A percentile compares a stretch with the other conserved stretches of the same genome.
Conservation (phyloP, 2,888 invertebrate genomes). For the Lymantria dispar region DNA sequence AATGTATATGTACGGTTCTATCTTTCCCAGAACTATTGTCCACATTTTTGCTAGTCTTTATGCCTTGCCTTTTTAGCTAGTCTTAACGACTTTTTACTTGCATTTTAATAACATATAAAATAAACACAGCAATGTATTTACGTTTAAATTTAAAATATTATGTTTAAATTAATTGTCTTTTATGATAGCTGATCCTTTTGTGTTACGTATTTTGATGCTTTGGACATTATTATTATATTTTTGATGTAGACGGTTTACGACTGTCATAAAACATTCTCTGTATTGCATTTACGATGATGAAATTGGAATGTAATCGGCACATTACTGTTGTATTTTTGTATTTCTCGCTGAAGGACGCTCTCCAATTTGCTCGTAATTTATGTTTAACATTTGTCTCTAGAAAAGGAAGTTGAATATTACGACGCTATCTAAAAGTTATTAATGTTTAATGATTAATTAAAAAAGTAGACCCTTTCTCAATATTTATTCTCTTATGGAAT, state of each 20-base stretch:
- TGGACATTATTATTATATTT: background rate
- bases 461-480: too few species aligned
- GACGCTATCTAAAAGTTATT: too few species aligned
- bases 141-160: background rate
- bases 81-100: too few species aligned
- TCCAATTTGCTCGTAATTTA: background rate
- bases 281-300: background rate
- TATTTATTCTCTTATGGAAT: too few species aligned
- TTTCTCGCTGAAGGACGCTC: background rate
- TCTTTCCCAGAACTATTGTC: too few species aligned
- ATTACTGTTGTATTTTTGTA: background rate
- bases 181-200: background rate
- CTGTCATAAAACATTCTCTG: background rate
- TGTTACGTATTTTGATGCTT: background rate
- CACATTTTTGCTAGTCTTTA: too few species aligned
- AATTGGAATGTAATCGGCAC: background rate
- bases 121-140: too few species aligned
- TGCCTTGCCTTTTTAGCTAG: too few species aligned
- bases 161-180: background rate
- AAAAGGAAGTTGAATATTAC: background rate
- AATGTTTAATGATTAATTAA: too few species aligned
- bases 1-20: too few species aligned
- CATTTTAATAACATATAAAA: too few species aligned
- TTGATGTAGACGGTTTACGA: background rate
- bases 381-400: background rate